Conservation (phyloP, 1,140 invertebrate genomes). For the Ditylenchus dipsaci region DNA sequence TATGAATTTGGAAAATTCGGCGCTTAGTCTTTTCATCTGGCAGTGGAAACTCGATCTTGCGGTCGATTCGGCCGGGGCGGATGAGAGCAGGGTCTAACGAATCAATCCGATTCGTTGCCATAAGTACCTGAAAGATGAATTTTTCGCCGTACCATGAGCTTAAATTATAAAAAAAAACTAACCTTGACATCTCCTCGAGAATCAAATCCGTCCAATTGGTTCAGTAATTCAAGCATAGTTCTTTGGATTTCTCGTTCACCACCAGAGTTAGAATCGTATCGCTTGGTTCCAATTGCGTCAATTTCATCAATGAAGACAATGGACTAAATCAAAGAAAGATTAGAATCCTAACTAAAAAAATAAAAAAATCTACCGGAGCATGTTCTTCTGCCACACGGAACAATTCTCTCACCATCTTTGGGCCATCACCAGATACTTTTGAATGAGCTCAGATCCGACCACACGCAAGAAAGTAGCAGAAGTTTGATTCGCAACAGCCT, state of each 20-base stretch:
- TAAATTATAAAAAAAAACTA: conserved; percentile 23
- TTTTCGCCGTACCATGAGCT: not conserved
- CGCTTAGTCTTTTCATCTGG: conserved; percentile 98
- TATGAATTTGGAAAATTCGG: conserved; percentile 96
- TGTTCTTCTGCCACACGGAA: conserved; percentile 98
- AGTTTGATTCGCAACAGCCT: conserved; percentile 98
- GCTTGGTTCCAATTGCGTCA: conserved; percentile 97
- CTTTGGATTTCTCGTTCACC: conserved; percentile 98
- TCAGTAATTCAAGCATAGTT: conserved; percentile 97
- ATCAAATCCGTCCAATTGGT: conserved; percentile 98
- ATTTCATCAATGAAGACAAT: conserved; percentile 99
- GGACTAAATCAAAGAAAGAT: conserved; percentile 63
- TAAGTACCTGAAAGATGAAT: conserved; percentile 72
- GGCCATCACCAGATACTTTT: conserved; percentile 97
- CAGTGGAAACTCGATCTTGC: conserved; percentile 98
- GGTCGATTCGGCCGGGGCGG: conserved; percentile 93
- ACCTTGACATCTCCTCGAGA: conserved; percentile 90
- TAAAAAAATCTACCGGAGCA: conserved; percentile 67
- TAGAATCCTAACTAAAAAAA: conserved; percentile 23
- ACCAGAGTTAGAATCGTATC: conserved; percentile 97
- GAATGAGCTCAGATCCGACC: conserved; percentile 96
- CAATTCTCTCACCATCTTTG: conserved; percentile 92
- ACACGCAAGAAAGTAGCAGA: conserved; percentile 97
- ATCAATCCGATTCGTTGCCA: conserved; percentile 99
- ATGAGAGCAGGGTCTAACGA: conserved; percentile 97